These are phyloP conservation scores for Suncus etruscus DNA, from an alignment of 2,113 vertebrate species.

Conservation along the genomic window DNA sequence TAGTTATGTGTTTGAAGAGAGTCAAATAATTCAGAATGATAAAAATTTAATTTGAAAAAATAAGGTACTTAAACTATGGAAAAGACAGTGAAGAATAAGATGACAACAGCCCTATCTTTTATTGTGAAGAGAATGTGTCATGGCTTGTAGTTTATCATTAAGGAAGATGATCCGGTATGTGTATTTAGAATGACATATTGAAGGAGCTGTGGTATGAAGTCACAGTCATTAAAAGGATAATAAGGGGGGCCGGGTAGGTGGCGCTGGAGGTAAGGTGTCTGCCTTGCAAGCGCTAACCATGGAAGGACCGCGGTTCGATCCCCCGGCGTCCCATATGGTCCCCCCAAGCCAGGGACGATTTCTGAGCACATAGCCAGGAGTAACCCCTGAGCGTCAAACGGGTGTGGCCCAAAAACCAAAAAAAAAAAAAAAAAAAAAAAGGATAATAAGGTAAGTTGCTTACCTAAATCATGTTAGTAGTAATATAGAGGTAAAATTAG, in stretches of 20 bases:
- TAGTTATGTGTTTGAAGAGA: background rate
- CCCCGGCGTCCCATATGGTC: no score
- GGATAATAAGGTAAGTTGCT: background rate
- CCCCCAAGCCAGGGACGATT: no score
- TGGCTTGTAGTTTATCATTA: background rate
- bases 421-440: no score
- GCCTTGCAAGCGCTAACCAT: no score
- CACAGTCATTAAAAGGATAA: background rate
- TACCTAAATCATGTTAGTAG: background rate
- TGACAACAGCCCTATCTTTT: background rate
- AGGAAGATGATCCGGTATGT: background rate
- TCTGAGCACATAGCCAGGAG: no score
- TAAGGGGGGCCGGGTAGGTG: no score
- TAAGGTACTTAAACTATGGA: background rate
- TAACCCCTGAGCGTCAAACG: no score
- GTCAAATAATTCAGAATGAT: background rate
- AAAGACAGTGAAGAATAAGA: background rate
- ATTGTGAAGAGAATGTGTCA: background rate
- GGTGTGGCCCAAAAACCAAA: no score
- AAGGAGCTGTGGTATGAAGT: background rate
- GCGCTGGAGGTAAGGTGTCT: no score
- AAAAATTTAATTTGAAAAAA: background rate
- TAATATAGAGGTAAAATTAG: background rate
- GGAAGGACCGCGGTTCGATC: no score
- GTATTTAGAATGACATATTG: background rate